These are phyloP conservation scores for Ligdia adustata DNA, from an alignment of 2,888 invertebrate genomes.

Conservation along the genomic window DNA sequence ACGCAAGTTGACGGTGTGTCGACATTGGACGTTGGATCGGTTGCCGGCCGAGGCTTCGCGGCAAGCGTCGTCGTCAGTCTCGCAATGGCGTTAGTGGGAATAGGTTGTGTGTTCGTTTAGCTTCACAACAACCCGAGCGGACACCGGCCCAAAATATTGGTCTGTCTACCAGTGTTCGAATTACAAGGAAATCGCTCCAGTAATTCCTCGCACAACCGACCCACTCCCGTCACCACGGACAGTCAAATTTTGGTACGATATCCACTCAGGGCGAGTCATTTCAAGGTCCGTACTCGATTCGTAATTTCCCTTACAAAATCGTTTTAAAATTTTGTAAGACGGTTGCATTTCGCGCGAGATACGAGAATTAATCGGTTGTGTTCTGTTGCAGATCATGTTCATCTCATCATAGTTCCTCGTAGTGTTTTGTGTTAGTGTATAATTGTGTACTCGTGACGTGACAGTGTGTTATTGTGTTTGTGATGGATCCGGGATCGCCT, in stretches of 20 bases:
- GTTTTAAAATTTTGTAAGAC: slow-evolving; percentile 68
- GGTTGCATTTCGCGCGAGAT: slow-evolving; percentile 48
- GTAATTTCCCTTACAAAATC: slow-evolving; percentile 79
- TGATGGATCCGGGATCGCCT: slow-evolving; percentile 81
- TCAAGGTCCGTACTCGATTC: slow-evolving; percentile 82
- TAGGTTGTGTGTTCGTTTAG: slow-evolving; percentile 79
- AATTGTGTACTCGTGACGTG: slow-evolving; percentile 65
- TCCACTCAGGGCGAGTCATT: slow-evolving; percentile 83
- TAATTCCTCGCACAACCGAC: slow-evolving; percentile 70
- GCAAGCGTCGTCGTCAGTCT: slow-evolving; percentile 71
- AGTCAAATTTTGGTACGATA: slow-evolving; percentile 84
- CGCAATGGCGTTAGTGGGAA: slow-evolving; percentile 81
- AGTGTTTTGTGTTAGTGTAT: slow-evolving; percentile 74
- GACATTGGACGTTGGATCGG: slow-evolving; percentile 83
- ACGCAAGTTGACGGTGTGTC: slow-evolving; percentile 83
- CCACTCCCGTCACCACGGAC: slow-evolving; percentile 73
- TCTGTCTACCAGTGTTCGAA: slow-evolving; percentile 79
- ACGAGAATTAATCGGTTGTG: slow-evolving; percentile 48
- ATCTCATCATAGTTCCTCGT: slow-evolving; percentile 81
- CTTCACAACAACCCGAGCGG: slow-evolving; percentile 80
- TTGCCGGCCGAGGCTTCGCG: slow-evolving; percentile 75
- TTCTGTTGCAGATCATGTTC: slow-evolving; percentile 82
- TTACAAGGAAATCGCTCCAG: slow-evolving; percentile 74
- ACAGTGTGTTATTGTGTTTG: slow-evolving; percentile 63
- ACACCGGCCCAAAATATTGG: slow-evolving; percentile 85